Percentiles rank a stretch among this genome's conserved stretches.
phyloP scores from a whole-genome alignment of 2,888 invertebrate genomes.

The Drosophila meridionalis region DNA sequence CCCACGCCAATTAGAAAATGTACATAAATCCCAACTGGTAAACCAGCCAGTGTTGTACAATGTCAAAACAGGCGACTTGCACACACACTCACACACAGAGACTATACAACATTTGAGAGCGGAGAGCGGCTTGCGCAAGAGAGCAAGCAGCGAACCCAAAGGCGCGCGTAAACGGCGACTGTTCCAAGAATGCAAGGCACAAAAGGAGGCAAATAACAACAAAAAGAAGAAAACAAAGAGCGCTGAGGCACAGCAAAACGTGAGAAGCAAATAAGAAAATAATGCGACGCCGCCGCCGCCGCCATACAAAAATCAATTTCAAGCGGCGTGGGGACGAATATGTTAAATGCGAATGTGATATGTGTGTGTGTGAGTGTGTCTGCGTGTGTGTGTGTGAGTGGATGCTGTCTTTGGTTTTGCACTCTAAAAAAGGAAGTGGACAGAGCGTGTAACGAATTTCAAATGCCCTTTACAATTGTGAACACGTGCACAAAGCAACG shows the following conservation, averaged over 20 bases:
- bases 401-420: slow-evolving; percentile 62
- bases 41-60: slow-evolving; percentile 55
- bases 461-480: slow-evolving; percentile 21
- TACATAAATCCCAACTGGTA: slow-evolving; percentile 58
- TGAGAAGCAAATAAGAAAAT: slow-evolving; percentile 75
- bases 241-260: slow-evolving; percentile 67
- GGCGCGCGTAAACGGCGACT: slow-evolving; percentile 74
- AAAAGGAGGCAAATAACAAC: slow-evolving; percentile 77
- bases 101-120: slow-evolving; percentile 58
- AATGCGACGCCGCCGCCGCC: slow-evolving; percentile 51
- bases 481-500: not conserved
- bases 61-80: slow-evolving; percentile 39
- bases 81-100: slow-evolving; percentile 14
- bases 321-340: slow-evolving; percentile 45
- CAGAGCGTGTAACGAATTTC: not conserved
- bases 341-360: slow-evolving; percentile 40
- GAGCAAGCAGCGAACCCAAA: slow-evolving; percentile 57
- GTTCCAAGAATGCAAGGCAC: slow-evolving; percentile 72
- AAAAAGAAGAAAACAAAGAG: slow-evolving; percentile 72
- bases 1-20: slow-evolving; percentile 76
- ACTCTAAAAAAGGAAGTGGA: slow-evolving; percentile 23
- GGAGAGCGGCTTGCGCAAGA: slow-evolving; percentile 75
- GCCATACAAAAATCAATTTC: slow-evolving; percentile 74
- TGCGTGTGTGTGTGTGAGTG: slow-evolving; percentile 12
- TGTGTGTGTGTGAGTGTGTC: not conserved